Conservation (phyloP, 2,113 vertebrate species). For the Butastur rufipennis region DNA sequence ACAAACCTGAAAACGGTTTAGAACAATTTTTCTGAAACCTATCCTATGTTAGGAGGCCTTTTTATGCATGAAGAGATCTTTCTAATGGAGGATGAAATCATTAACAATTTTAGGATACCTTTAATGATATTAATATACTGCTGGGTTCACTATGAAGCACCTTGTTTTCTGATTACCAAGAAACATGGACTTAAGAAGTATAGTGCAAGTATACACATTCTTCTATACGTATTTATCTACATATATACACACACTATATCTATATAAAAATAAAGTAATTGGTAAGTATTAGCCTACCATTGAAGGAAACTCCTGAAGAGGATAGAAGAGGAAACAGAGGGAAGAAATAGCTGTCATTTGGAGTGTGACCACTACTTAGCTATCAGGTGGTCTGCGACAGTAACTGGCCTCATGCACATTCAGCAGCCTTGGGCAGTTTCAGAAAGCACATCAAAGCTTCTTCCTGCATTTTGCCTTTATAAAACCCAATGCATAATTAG, state of each 20-base stretch:
- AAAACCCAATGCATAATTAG: not conserved
- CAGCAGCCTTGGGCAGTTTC: not conserved
- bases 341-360: not conserved
- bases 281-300: not conserved
- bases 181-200: not conserved
- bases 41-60: not conserved
- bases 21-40: not conserved
- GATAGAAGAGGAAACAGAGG: not conserved
- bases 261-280: not conserved
- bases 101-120: not conserved
- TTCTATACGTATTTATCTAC: not conserved
- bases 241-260: not conserved
- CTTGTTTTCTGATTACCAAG: not conserved
- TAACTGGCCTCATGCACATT: not conserved
- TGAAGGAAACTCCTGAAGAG: not conserved
- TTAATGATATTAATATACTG: not conserved
- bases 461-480: not conserved
- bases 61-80: not conserved
- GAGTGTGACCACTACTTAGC: not conserved
- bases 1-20: not conserved
- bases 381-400: not conserved
- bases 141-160: not conserved
- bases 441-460: not conserved
- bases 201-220: not conserved
- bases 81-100: not conserved